Conservation (phyloP, 2,888 invertebrate genomes). For the Prosapia bicincta region DNA sequence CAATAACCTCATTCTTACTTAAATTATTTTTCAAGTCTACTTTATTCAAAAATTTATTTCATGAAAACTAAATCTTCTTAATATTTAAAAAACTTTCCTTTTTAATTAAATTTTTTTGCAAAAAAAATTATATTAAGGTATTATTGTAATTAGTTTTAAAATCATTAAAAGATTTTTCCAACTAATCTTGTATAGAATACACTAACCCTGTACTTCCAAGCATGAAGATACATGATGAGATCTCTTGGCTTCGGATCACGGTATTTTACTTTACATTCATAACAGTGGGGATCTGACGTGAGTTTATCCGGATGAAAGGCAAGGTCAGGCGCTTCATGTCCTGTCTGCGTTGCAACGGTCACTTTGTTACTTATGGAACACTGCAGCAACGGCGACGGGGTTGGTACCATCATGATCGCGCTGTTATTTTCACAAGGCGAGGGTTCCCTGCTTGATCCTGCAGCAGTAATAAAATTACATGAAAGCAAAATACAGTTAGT, state of each 20-base stretch:
- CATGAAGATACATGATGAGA: conserved; percentile 94
- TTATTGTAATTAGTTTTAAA: too few species aligned
- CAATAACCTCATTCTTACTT: too few species aligned
- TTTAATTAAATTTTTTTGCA: too few species aligned
- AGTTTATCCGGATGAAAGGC: conserved; percentile 66
- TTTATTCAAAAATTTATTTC: too few species aligned
- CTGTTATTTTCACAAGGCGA: conserved; percentile 64
- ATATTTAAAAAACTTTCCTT: too few species aligned
- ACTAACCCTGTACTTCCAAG: conserved; percentile 83
- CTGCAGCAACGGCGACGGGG: conserved; percentile 37
- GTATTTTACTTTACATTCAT: conserved; percentile 89
- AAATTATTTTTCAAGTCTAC: too few species aligned
- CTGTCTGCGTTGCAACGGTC: conserved; percentile 83
- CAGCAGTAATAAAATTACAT: too few species aligned
- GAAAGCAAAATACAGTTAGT: too few species aligned
- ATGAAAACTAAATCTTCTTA: too few species aligned
- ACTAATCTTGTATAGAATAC: too few species aligned
- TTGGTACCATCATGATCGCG: conserved; percentile 10
- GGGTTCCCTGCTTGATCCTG: conserved; percentile 61
- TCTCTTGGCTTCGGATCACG: conserved; percentile 89
- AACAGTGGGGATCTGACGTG: conserved; percentile 81
- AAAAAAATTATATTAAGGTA: too few species aligned
- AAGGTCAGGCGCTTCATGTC: conserved; percentile 69
- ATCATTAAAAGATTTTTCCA: too few species aligned
- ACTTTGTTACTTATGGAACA: conserved; percentile 50